Evolutionary conservation across 2,888 invertebrate genomes (phyloP).

Genomic region (Phyllotreta cruciferae): DNA sequence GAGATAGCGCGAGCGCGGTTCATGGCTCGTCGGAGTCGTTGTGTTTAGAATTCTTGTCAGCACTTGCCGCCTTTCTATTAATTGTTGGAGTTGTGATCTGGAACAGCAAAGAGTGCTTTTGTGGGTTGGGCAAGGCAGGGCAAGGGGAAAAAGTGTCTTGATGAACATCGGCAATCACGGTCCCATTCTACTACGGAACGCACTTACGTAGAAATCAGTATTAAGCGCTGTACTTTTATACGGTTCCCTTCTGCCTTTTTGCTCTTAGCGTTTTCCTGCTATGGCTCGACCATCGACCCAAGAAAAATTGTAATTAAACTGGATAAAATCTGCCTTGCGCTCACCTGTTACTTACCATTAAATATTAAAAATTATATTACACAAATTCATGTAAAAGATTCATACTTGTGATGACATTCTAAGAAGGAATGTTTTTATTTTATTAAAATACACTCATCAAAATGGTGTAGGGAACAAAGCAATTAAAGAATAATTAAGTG

Average conservation of each 20-base stretch:
- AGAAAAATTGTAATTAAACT: too few species aligned
- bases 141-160: conserved; percentile 53
- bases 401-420: not conserved
- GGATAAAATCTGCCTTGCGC: too few species aligned
- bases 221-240: conserved; percentile 46
- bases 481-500: too few species aligned
- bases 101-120: conserved; percentile 51
- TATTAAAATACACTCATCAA: too few species aligned
- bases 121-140: conserved; percentile 39
- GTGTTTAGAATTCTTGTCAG: conserved; percentile 59
- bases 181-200: conserved; percentile 58
- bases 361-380: not conserved
- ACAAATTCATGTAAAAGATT: not conserved
- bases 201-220: conserved; percentile 57
- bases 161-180: conserved; percentile 60
- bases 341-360: not conserved
- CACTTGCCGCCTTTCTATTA: conserved; percentile 59
- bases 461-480: too few species aligned
- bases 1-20: not conserved
- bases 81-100: conserved; percentile 59
- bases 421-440: too few species aligned
- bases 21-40: conserved; percentile 29
- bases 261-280: conserved; percentile 8
- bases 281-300: too few species aligned
- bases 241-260: conserved; percentile 20